Conservation (phyloP, 2,797 vertebrate genomes). For the Brachyrhaphis roseni region DNA sequence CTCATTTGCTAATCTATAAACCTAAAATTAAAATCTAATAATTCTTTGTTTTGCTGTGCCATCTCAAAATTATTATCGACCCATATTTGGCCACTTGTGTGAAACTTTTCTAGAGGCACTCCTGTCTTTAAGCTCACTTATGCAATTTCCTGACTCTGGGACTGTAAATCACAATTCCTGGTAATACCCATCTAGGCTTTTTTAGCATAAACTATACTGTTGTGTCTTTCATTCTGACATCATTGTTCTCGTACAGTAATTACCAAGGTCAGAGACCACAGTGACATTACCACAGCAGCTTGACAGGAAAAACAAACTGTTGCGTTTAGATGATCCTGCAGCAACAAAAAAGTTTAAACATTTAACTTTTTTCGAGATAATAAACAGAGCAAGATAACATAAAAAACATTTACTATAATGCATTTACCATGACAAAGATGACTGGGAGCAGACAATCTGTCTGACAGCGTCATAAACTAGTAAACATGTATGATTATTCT, state of each 20-base stretch:
- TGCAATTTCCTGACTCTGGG: not conserved
- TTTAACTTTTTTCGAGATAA: not conserved
- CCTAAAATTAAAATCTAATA: not conserved
- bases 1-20: not conserved
- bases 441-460: not conserved
- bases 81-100: not conserved
- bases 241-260: not conserved
- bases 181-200: not conserved
- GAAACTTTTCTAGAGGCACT: not conserved
- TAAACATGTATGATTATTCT: not conserved
- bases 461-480: not conserved
- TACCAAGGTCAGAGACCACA: conserved; percentile 4
- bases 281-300: not conserved
- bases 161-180: not conserved
- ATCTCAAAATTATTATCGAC: not conserved
- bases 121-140: not conserved
- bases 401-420: not conserved
- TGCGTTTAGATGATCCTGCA: not conserved
- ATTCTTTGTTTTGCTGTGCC: not conserved
- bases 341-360: not conserved
- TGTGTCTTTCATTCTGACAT: conserved; percentile 9
- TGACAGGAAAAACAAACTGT: conserved; percentile 4
- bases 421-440: not conserved
- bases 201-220: not conserved
- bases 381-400: not conserved